phyloP scores from a whole-genome alignment of 2,888 invertebrate genomes.

The Chironomus tentans region DNA sequence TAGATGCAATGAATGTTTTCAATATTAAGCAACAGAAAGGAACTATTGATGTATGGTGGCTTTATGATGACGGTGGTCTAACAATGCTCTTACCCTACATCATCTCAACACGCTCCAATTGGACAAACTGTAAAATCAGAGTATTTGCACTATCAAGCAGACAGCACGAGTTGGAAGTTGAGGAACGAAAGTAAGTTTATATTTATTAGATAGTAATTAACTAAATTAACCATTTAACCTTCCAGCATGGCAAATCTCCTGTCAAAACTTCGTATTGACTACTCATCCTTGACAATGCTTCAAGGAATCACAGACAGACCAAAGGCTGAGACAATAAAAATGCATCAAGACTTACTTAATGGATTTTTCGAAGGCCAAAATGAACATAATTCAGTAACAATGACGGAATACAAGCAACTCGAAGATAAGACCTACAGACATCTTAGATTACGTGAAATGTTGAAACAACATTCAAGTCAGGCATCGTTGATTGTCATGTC shows the following conservation, averaged over 20 bases:
- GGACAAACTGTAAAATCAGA: constrained; percentile 67
- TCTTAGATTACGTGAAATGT: constrained; percentile 77
- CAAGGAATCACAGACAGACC: constrained; percentile 82
- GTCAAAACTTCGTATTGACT: constrained; percentile 89
- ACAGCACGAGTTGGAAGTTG: constrained; percentile 64
- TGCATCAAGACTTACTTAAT: constrained; percentile 11
- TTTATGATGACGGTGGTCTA: constrained; percentile 86
- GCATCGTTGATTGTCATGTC: constrained; percentile 93
- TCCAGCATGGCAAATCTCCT: constrained; percentile 85
- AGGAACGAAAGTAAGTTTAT: constrained; percentile 74
- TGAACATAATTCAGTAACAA: constrained; percentile 50
- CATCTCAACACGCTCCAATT: constrained; percentile 65
- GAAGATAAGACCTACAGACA: constrained; percentile 87
- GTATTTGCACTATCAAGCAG: constrained; percentile 78
- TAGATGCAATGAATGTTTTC: constrained; percentile 64
- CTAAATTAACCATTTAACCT: constrained; percentile 30
- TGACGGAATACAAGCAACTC: constrained; percentile 61
- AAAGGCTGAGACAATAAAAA: constrained; percentile 40
- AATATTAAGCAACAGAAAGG: constrained; percentile 70
- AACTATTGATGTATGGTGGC: constrained; percentile 91
- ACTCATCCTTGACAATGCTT: constrained; percentile 83
- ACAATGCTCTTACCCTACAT: constrained; percentile 81
- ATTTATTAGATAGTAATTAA: too few relatives aligned
- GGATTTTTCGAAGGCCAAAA: constrained; percentile 20
- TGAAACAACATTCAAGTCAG: constrained; percentile 76